Conservation (phyloP, 2,888 invertebrate genomes). For the Drosophila neonasuta region DNA sequence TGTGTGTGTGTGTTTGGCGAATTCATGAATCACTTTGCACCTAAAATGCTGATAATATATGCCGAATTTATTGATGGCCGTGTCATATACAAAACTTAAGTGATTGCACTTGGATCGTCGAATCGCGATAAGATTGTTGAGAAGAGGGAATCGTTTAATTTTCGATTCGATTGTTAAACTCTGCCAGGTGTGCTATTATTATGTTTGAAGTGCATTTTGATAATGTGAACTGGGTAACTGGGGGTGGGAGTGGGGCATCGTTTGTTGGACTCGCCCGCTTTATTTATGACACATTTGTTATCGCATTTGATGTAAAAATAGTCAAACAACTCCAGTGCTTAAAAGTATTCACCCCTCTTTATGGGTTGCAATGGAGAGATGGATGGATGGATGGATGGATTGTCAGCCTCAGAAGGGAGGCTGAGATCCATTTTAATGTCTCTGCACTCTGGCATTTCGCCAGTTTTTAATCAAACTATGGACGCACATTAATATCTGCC, state of each 20-base stretch:
- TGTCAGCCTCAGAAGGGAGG: slow-evolving; percentile 43
- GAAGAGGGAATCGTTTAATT: slow-evolving; percentile 31
- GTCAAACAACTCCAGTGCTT: slow-evolving; percentile 34
- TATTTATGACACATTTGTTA: slow-evolving; percentile 47
- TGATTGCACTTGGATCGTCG: slow-evolving; percentile 27
- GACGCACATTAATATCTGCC: slow-evolving; percentile 77
- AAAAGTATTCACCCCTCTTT: neutral
- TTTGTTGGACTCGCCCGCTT: neutral
- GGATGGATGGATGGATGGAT: slow-evolving; percentile 66
- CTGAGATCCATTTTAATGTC: slow-evolving; percentile 60
- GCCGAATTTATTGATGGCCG: slow-evolving; percentile 12
- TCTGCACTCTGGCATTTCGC: slow-evolving; percentile 74
- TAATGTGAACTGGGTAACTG: neutral
- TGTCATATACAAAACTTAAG: neutral
- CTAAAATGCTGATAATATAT: slow-evolving; percentile 15
- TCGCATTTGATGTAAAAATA: slow-evolving; percentile 39
- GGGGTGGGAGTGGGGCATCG: neutral
- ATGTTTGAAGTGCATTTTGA: neutral
- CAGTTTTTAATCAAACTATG: slow-evolving; percentile 81
- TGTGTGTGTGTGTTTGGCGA: neutral
- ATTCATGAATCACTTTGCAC: slow-evolving; percentile 62
- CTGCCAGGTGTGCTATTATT: slow-evolving; percentile 17
- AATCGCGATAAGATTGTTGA: slow-evolving; percentile 10
- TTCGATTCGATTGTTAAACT: neutral
- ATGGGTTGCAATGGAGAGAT: neutral